Conservation (phyloP, 1,140 invertebrate genomes). For the Nixonia krombeini region DNA sequence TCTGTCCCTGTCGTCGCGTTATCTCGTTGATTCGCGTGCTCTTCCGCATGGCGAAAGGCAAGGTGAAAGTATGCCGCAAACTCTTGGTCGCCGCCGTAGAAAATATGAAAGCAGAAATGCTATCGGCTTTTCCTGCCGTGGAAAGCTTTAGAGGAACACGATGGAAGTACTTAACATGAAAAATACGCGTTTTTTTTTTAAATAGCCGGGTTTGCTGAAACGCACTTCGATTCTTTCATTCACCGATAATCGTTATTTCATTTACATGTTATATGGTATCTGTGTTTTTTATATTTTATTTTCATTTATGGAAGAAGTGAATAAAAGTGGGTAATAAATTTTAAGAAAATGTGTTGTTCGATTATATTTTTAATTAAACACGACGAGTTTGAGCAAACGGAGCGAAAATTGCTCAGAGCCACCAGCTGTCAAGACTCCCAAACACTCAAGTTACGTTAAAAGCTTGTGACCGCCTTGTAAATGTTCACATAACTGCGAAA, state of each 20-base stretch:
- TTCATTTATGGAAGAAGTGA: too few species aligned
- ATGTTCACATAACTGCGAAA: neutral
- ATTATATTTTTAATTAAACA: neutral
- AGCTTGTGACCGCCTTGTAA: neutral
- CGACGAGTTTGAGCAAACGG: too few species aligned
- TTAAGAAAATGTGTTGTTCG: neutral
- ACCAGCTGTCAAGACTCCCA: neutral
- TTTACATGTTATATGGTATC: too few species aligned
- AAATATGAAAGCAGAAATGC: neutral
- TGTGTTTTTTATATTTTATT: too few species aligned
- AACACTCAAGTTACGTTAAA: slow-evolving; percentile 1
- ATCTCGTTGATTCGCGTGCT: slow-evolving; percentile 15
- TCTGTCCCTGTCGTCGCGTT: slow-evolving; percentile 19
- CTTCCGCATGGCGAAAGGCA: slow-evolving; percentile 1
- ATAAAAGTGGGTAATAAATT: too few species aligned
- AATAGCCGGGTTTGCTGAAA: too few species aligned
- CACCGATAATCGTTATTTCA: too few species aligned
- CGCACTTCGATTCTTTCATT: too few species aligned
- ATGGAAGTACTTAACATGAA: neutral
- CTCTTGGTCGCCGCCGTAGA: neutral
- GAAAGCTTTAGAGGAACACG: neutral
- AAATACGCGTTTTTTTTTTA: too few species aligned
- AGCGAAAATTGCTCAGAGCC: neutral
- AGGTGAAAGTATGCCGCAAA: slow-evolving; percentile 4
- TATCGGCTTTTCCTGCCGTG: neutral